Conservation (phyloP, 1,140 invertebrate genomes). For the Listronotus bonariensis region DNA sequence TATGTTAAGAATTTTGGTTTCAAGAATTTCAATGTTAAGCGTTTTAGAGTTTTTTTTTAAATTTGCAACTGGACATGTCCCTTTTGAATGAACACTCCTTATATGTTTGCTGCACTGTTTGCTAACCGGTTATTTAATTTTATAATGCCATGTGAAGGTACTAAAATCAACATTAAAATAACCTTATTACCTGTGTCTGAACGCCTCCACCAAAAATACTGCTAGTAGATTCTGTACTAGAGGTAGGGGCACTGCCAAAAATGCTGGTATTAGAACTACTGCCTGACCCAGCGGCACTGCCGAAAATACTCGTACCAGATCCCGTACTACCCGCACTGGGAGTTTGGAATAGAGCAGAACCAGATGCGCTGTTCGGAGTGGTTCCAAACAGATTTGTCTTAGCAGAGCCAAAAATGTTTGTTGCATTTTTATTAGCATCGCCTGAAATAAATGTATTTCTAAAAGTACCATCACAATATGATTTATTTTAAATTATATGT, state of each 20-base stretch:
- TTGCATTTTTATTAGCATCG: background rate
- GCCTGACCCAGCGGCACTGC: slow-evolving; percentile 25
- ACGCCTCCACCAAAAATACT: slow-evolving; percentile 19
- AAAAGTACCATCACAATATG: too few relatives aligned
- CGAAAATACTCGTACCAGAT: slow-evolving; percentile 18
- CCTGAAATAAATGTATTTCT: too few relatives aligned
- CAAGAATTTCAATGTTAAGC: too few relatives aligned
- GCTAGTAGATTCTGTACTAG: slow-evolving; percentile 7
- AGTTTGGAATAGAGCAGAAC: slow-evolving; percentile 1
- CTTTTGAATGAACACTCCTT: too few relatives aligned
- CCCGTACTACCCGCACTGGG: slow-evolving; percentile 1
- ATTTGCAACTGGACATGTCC: too few relatives aligned
- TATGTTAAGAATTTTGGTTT: too few relatives aligned
- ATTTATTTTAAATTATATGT: too few relatives aligned
- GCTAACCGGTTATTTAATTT: too few relatives aligned
- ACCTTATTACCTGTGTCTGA: background rate
- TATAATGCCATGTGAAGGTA: too few relatives aligned
- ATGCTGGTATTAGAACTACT: slow-evolving; percentile 20
- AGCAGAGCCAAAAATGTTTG: background rate
- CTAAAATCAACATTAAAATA: too few relatives aligned
- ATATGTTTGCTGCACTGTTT: too few relatives aligned
- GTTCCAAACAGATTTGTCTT: slow-evolving; percentile 1
- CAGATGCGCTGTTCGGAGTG: background rate
- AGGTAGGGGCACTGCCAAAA: slow-evolving; percentile 36
- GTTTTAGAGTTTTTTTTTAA: too few relatives aligned